Evolutionary conservation across 2,113 vertebrate genomes (phyloP).

Genomic region (Eublepharis macularius): DNA sequence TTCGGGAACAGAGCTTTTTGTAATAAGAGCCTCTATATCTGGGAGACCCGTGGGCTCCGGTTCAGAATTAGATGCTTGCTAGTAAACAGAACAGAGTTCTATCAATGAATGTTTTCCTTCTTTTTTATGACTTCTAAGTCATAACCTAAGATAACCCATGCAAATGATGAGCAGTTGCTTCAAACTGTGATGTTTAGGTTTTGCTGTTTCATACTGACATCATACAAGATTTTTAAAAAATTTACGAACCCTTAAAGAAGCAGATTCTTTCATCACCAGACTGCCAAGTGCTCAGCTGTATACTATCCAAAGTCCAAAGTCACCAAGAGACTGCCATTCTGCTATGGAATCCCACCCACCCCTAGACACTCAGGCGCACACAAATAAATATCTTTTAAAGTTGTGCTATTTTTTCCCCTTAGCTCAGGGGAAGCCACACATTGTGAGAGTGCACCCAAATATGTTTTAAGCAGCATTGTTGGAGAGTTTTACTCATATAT

Average conservation of each 20-base stretch:
- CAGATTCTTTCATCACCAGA: background rate
- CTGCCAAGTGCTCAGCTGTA: fast-evolving
- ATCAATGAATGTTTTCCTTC: background rate
- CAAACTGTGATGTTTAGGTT: conserved; percentile 16
- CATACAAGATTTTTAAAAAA: background rate
- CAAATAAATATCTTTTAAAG: fast-evolving
- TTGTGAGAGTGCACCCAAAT: background rate
- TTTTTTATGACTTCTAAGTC: background rate
- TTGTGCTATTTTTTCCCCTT: background rate
- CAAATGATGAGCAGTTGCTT: conserved; percentile 7
- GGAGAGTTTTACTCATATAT: background rate
- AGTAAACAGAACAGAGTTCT: background rate
- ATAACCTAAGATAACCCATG: background rate
- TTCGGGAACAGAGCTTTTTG: background rate
- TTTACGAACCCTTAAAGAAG: background rate
- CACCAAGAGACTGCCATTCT: background rate
- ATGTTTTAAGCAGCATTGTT: background rate
- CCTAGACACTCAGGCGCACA: too few relatives aligned
- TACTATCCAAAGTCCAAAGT: background rate
- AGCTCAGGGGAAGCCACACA: background rate
- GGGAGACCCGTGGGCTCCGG: background rate
- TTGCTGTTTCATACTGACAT: background rate
- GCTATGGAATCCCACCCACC: background rate
- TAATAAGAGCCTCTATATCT: background rate
- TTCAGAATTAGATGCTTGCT: background rate